These are phyloP conservation scores for Accipiter superciliosus DNA, from an alignment of 2,797 vertebrate species.

Conservation along the genomic window DNA sequence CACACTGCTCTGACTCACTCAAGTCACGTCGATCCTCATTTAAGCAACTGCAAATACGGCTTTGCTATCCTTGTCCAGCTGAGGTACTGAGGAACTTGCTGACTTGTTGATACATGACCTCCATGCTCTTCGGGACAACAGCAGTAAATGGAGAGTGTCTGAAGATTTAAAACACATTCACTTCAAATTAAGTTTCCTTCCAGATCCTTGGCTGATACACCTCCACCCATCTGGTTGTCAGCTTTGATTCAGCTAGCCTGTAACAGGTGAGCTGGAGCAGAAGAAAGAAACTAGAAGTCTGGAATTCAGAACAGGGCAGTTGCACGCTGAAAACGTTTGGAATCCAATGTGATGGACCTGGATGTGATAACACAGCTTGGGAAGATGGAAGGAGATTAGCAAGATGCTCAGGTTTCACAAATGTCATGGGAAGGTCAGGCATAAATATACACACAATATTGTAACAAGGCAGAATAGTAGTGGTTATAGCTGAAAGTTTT, in stretches of 20 bases:
- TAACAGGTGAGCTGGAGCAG: neutral
- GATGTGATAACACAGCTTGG: neutral
- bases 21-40: neutral
- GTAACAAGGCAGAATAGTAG: neutral
- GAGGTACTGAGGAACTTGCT: neutral
- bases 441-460: neutral
- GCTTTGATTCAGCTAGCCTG: neutral
- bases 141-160: neutral
- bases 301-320: neutral
- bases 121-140: neutral
- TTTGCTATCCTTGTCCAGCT: neutral
- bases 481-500: neutral
- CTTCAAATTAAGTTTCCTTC: neutral
- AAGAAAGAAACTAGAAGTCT: neutral
- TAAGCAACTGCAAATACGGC: neutral
- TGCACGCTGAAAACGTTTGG: neutral
- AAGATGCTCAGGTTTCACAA: slow-evolving; percentile 8
- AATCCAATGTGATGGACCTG: neutral
- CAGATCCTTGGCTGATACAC: neutral
- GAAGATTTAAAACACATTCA: neutral
- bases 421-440: neutral
- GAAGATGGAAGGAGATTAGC: neutral
- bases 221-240: neutral
- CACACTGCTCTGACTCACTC: neutral
- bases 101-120: neutral